Conservation (phyloP, 2,888 invertebrate species). For the Pinctada fucata region DNA sequence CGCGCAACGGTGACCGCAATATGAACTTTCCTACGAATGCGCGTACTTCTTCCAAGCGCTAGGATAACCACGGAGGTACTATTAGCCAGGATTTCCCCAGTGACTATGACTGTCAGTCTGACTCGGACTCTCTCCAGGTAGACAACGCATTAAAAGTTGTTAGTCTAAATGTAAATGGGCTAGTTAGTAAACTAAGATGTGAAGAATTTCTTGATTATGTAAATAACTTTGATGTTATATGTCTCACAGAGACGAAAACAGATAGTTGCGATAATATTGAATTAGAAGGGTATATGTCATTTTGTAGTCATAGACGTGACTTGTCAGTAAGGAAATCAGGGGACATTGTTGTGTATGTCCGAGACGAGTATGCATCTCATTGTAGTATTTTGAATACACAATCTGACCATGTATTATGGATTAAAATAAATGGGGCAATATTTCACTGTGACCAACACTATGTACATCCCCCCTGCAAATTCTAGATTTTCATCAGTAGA, state of each 20-base stretch:
- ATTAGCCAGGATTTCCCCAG: background rate
- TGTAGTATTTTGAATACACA: background rate
- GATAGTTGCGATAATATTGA: background rate
- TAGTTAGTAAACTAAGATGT: conserved; percentile 2
- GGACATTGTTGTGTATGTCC: conserved; percentile 9
- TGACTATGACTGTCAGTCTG: background rate
- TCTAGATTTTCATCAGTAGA: conserved; percentile 6
- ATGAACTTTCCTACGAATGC: no score
- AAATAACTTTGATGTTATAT: conserved; percentile 11
- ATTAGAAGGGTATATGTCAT: background rate
- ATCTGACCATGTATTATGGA: conserved; percentile 8
- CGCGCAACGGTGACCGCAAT: background rate
- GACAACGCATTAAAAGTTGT: no score
- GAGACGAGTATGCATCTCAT: background rate
- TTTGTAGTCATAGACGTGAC: conserved; percentile 15
- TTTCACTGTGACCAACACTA: background rate
- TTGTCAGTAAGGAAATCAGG: conserved; percentile 22
- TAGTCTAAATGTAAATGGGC: conserved; percentile 3
- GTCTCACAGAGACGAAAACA: conserved; percentile 27
- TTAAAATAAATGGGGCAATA: background rate
- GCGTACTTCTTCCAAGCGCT: background rate
- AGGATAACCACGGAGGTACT: conserved; percentile 6
- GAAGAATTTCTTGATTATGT: conserved; percentile 9
- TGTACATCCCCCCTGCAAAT: conserved; percentile 13
- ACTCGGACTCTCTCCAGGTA: background rate